A percentile compares a stretch with the other conserved stretches of the same genome.
Evolutionary conservation across 1,140 invertebrate species (phyloP).

Genomic region (Coboldia fuscipes): DNA sequence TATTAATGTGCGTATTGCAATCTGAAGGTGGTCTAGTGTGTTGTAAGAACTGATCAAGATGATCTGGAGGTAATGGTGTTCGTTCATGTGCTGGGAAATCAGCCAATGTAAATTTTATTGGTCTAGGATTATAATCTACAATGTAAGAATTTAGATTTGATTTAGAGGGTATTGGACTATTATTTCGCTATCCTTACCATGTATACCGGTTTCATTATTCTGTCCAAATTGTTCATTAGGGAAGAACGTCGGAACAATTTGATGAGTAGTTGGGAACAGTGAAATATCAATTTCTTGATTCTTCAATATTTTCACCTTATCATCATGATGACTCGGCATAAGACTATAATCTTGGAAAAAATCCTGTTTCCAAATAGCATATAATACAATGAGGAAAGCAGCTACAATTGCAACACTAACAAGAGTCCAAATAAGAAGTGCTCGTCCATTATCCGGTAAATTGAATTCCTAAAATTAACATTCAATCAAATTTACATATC

Average conservation of each 20-base stretch:
- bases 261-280: neutral
- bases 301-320: neutral
- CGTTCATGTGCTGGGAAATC: too few relatives aligned
- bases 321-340: neutral
- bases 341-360: neutral
- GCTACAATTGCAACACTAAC: neutral
- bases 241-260: neutral
- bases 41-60: too few relatives aligned
- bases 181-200: too few relatives aligned
- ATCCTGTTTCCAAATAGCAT: neutral
- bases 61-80: too few relatives aligned
- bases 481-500: neutral
- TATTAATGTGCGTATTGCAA: too few relatives aligned
- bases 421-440: neutral
- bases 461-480: neutral
- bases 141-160: too few relatives aligned
- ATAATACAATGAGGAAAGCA: neutral
- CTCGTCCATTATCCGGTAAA: neutral
- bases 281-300: neutral
- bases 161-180: too few relatives aligned
- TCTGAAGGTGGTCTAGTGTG: too few relatives aligned
- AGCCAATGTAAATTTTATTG: too few relatives aligned
- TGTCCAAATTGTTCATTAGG: too few relatives aligned
- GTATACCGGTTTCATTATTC: too few relatives aligned
- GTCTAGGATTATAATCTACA: too few relatives aligned